Evolutionary conservation across 2,113 vertebrate genomes (phyloP), one percentile per base, ranked within the genome.

Genomic region (Megaleporinus macrocephalus): DNA sequence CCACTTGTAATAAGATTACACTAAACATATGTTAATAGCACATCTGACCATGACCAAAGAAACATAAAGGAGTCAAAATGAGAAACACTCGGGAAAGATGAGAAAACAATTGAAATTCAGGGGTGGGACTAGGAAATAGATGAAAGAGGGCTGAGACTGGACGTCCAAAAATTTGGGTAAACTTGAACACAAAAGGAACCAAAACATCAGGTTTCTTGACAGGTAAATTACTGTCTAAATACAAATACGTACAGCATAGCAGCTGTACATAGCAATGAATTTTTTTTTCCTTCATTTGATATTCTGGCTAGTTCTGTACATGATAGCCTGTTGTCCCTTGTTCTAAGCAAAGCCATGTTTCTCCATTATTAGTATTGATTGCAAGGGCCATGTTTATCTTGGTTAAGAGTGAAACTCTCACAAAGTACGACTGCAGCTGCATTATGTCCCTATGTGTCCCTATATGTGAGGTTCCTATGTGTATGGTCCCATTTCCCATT

Each of bases 341-440:
- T 73, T 44, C 24, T 20, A 75, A 81, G 41, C 62, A 81, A 76
- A 73, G 72, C 61, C 63, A 76, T 33, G 62, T 18, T 76, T 76
- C 68, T 66, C 24, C 26, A 41, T 76, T 82, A 82, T 82, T 82
- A 68, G 73, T 82, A 82, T 82, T 76, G 80, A 82, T 82, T 70
- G 16, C 1, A 2, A 44, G 80, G 13, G 44, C 51, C 68, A 76
- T 76, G 57, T 70, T 65, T 14, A 22, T 61, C 24, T 53, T 70
- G 26, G 63, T 15, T 82, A 24, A 82, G 68, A 55, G 73, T 29
- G 41, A 18, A 44, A 69, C 33, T 41, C 18, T 69, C 12, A 41
- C 65, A 82, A 49, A 76, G 68, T 59, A 73, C 76, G 73, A 76
- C 41, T 81, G 72, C 66, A 26, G 41, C 72, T 75, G 47, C 12